Conservation (phyloP, 2,113 vertebrate genomes). For the Prolemur simus region DNA sequence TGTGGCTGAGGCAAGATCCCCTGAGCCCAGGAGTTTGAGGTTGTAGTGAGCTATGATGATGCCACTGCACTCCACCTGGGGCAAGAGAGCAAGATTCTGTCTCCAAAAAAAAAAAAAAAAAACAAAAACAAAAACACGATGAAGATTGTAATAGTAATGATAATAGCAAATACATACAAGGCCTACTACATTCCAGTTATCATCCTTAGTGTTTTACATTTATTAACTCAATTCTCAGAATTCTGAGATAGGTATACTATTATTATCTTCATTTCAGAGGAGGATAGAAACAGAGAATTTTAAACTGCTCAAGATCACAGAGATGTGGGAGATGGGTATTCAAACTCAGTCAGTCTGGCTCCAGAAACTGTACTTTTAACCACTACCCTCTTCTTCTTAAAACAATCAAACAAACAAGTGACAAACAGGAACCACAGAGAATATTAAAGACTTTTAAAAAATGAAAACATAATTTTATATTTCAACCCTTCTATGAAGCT, state of each 20-base stretch:
- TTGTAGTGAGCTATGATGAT: too few species aligned
- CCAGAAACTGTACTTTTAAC: background rate
- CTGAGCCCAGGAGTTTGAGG: too few species aligned
- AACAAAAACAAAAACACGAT: too few species aligned
- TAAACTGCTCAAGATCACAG: constrained; percentile 16
- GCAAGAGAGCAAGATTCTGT: too few species aligned
- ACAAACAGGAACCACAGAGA: background rate
- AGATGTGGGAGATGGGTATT: background rate
- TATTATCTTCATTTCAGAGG: background rate
- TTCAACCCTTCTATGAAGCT: background rate
- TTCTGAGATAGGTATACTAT: background rate
- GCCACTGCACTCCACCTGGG: too few species aligned
- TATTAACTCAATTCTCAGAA: background rate
- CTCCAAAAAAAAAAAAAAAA: too few species aligned
- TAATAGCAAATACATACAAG: background rate
- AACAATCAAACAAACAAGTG: background rate
- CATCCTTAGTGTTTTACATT: background rate
- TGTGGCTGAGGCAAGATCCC: too few species aligned
- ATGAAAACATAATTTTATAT: constrained; percentile 9
- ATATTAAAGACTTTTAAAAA: background rate
- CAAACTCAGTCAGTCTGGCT: background rate
- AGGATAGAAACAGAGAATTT: background rate
- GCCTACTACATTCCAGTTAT: background rate
- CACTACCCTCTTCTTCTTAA: background rate
- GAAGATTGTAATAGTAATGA: background rate